Base-by-base conservation (phyloP, 2,888 invertebrate genomes). In the Lymantria dispar region DNA sequence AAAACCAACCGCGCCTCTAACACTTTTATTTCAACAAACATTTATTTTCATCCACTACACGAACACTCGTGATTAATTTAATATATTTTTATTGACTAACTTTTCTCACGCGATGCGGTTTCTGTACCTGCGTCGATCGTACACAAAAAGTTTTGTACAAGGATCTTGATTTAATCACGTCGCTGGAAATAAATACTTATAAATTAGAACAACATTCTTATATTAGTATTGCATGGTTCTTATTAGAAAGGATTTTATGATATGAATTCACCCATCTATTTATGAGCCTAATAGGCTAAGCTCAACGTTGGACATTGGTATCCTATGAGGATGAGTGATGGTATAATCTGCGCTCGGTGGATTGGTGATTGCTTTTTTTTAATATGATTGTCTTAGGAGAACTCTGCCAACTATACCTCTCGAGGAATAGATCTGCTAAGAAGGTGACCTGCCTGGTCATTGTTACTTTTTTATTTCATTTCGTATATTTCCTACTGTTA, bases 51-150 rank as follows among this genome's bases (percentile, higher is more conserved):
- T 63, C 65, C 72, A 48, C 66, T 57, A 64, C 80, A 80, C 80
- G 85, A 82, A 78, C 75, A 62, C 60, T 69, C 72, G 75, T 85
- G 87, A 85, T 89, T 87, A 88, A 88, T 88, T 85, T 81, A 85
- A 86, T 86, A 85, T 83, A 84, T 83, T 83, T 81, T 82, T 75
- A 82, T 74, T 71, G 72, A 73, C 64, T 70, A 74, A 70, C 74
- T 77, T 75, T 71, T 78, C 81, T 82, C 85, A 84, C 82, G 85
- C 81, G 73, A 81, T 74, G 65, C 55, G 56, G 70, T 82, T 84
- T 83, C 82, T 82, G 52, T 54, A 54, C 74, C 74, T 62, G 70
- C 73, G 65, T 66, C 69, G 56, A 63, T 68, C 61, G 56, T 60
- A 53, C 44, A 67, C 71, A 68, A 70, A 67, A 70, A 62, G 62